phyloP scores from a whole-genome alignment of 2,888 invertebrate genomes.

The Oscheius onirici region DNA sequence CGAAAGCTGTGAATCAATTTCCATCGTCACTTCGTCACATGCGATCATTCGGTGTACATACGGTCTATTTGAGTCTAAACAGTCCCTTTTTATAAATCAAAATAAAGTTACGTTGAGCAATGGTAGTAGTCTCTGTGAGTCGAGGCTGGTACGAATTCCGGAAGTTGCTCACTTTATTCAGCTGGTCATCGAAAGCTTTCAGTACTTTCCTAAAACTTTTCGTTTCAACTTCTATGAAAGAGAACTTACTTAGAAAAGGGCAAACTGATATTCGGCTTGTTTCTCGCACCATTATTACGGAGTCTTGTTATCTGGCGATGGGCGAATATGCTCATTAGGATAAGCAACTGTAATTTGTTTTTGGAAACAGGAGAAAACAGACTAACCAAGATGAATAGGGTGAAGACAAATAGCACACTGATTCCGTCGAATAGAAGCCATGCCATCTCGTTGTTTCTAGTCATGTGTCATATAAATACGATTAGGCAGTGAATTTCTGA shows the following conservation, averaged over 20 bases:
- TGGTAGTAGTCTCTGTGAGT: constrained; percentile 65
- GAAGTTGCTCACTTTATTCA: constrained; percentile 48
- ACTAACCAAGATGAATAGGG: constrained; percentile 39
- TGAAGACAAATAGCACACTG: constrained; percentile 45
- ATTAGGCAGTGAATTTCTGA: not conserved
- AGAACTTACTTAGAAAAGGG: constrained; percentile 34
- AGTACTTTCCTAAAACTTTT: not conserved
- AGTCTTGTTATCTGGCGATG: constrained; percentile 65
- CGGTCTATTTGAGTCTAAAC: constrained; percentile 62
- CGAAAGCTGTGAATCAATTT: constrained; percentile 41
- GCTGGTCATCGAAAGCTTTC: constrained; percentile 34
- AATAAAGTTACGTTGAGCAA: constrained; percentile 58
- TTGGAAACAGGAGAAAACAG: not conserved
- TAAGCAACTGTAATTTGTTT: constrained; percentile 44
- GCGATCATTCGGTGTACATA: constrained; percentile 69
- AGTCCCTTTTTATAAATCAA: not conserved
- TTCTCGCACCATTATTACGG: constrained; percentile 61
- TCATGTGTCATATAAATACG: not conserved
- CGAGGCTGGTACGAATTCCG: constrained; percentile 57
- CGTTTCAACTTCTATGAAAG: not conserved
- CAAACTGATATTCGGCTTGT: constrained; percentile 52
- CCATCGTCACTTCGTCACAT: constrained; percentile 61
- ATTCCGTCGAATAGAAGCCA: constrained; percentile 47
- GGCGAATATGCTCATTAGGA: constrained; percentile 49
- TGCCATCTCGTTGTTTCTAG: not conserved